Conservation (phyloP, 2,113 vertebrate species). For the Dipodomys ordii region DNA sequence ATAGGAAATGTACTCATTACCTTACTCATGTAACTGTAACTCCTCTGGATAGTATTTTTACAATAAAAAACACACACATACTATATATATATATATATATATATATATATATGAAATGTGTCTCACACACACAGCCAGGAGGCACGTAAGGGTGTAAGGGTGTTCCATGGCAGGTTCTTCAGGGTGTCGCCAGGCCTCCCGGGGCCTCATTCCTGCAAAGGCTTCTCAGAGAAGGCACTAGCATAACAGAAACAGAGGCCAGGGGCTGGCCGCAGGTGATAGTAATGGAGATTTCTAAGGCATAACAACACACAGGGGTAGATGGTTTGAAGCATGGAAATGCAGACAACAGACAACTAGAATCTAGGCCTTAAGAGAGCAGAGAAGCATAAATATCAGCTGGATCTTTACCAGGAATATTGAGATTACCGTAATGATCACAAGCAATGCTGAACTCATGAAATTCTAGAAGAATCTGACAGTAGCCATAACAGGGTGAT, state of each 20-base stretch:
- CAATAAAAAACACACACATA: too few relatives aligned
- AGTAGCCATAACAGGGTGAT: not conserved
- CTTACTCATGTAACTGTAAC: too few relatives aligned
- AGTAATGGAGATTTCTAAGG: not conserved
- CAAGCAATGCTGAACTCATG: not conserved
- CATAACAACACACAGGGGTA: not conserved
- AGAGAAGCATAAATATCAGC: not conserved
- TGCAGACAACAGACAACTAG: not conserved
- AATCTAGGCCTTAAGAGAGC: not conserved
- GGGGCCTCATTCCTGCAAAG: too few relatives aligned
- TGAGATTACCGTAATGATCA: not conserved
- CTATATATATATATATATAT: too few relatives aligned
- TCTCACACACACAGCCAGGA: too few relatives aligned
- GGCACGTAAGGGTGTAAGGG: too few relatives aligned
- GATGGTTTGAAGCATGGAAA: too few relatives aligned
- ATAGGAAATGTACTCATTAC: too few relatives aligned
- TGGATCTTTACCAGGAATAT: not conserved
- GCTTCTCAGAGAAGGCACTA: not conserved
- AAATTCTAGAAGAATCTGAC: not conserved
- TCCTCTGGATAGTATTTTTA: too few relatives aligned
- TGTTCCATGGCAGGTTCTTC: not conserved
- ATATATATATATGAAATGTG: too few relatives aligned
- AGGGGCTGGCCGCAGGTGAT: not conserved
- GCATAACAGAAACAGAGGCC: not conserved
- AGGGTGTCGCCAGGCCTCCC: not conserved